These are phyloP conservation scores for Ifrita kowaldi DNA, from an alignment of 2,113 vertebrate species.

Conservation along the genomic window DNA sequence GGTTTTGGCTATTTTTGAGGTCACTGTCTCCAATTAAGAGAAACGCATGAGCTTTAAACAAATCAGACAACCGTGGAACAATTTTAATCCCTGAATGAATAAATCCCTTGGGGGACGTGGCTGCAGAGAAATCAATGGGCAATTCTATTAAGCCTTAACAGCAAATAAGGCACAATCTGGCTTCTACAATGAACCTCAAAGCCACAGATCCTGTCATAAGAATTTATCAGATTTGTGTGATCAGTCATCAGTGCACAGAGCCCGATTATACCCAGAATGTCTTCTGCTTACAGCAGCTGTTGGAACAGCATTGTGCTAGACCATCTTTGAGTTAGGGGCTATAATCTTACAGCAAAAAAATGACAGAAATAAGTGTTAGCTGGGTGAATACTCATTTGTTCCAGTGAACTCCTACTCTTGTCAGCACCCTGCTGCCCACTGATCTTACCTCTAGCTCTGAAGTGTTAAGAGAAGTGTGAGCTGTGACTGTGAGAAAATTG, in stretches of 20 bases:
- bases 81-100: conserved; percentile 51
- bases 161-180: conserved; percentile 46
- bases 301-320: neutral
- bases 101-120: conserved; percentile 13
- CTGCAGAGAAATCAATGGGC: conserved; percentile 4
- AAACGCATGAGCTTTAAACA: conserved; percentile 17
- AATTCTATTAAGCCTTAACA: conserved; percentile 49
- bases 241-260: neutral
- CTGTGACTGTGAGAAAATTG: neutral
- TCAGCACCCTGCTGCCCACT: neutral
- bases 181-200: conserved; percentile 41
- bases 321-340: neutral
- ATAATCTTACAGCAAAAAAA: neutral
- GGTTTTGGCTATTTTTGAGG: neutral
- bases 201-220: conserved; percentile 46
- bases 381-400: neutral
- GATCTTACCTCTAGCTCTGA: neutral
- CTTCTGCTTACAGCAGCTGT: conserved; percentile 11
- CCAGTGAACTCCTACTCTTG: neutral
- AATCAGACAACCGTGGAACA: conserved; percentile 34
- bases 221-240: conserved; percentile 25
- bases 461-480: neutral
- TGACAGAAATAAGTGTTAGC: neutral
- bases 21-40: conserved; percentile 39
- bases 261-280: neutral